Conservation (phyloP, 2,113 vertebrate species). For the Chamaetylas fuelleborni region DNA sequence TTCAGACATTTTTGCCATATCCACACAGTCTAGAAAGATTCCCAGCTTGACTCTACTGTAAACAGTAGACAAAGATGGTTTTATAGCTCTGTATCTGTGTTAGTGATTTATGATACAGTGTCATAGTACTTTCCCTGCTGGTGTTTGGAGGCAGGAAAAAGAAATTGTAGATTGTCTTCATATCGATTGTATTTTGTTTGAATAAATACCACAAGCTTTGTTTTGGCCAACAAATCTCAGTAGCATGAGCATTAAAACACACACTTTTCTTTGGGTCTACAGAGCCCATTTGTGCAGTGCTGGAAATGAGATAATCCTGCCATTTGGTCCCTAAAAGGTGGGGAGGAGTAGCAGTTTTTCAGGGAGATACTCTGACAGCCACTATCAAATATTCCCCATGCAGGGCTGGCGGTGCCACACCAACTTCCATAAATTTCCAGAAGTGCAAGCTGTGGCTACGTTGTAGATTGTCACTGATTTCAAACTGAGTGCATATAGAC, state of each 20-base stretch:
- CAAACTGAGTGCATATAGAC: background rate
- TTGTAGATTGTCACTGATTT: background rate
- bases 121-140: background rate
- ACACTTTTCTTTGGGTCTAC: background rate
- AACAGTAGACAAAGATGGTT: constrained; percentile 15
- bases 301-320: background rate
- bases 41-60: background rate
- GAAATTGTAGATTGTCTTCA: constrained; percentile 23
- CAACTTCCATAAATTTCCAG: background rate
- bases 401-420: background rate
- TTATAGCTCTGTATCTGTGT: background rate
- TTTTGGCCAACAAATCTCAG: background rate
- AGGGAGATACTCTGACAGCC: background rate
- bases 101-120: constrained; percentile 17
- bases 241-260: background rate
- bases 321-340: background rate
- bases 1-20: background rate
- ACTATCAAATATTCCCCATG: background rate
- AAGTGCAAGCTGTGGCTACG: background rate
- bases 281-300: background rate
- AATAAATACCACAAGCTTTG: constrained; percentile 27
- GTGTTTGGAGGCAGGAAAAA: constrained; percentile 2
- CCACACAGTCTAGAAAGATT: background rate
- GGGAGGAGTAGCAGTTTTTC: background rate
- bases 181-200: constrained; percentile 10